Evolutionary conservation across 2,888 invertebrate genomes (phyloP).

Genomic region (Monochamus alternatus): DNA sequence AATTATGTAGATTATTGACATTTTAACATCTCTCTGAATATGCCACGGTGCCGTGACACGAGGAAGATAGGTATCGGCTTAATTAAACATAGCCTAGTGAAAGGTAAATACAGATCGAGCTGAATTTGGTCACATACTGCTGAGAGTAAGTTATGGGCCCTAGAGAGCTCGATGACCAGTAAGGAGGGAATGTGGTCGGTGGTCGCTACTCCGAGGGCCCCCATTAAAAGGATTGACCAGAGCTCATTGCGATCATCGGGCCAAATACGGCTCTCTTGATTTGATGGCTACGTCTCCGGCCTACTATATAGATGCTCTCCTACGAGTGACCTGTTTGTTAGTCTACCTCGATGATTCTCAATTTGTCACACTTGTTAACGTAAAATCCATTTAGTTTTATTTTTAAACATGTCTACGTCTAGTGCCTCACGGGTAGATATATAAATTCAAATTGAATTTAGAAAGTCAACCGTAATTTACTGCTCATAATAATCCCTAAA

Average conservation of each 20-base stretch:
- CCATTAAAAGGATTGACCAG: constrained; percentile 36
- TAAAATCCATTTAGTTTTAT: not conserved
- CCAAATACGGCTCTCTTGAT: constrained; percentile 39
- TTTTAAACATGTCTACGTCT: too few species aligned
- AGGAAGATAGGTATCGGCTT: constrained; percentile 14
- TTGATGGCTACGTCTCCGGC: constrained; percentile 30
- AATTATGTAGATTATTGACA: too few species aligned
- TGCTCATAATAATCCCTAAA: too few species aligned
- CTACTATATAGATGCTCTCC: not conserved
- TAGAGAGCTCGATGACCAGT: constrained; percentile 41
- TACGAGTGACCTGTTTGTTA: not conserved
- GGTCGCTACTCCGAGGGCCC: constrained; percentile 33
- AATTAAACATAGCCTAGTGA: constrained; percentile 37
- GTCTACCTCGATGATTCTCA: constrained; percentile 3
- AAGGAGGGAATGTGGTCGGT: constrained; percentile 40
- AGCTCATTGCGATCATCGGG: constrained; percentile 28
- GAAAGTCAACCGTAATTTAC: too few species aligned
- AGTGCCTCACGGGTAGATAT: too few species aligned
- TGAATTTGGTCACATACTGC: constrained; percentile 38
- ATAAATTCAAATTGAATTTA: too few species aligned
- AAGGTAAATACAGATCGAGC: constrained; percentile 35
- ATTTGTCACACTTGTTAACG: constrained; percentile 5
- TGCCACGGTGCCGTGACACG: too few species aligned
- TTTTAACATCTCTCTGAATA: too few species aligned
- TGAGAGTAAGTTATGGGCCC: constrained; percentile 37